Conservation (phyloP, 2,888 invertebrate species). For the Crematogaster levior region DNA sequence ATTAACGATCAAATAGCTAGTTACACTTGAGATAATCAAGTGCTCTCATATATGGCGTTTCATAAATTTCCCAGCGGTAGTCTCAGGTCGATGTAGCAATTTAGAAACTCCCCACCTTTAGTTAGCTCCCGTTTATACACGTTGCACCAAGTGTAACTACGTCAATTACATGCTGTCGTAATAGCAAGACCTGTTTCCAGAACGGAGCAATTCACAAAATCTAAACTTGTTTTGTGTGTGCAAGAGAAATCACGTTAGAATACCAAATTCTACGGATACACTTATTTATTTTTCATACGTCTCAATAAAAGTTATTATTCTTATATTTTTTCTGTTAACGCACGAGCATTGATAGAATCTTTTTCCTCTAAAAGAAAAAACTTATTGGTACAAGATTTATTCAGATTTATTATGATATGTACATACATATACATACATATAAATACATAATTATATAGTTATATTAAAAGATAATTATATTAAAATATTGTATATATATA, state of each 20-base stretch:
- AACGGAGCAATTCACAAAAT: background rate
- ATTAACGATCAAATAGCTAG: slow-evolving; percentile 26
- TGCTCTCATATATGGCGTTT: slow-evolving; percentile 30
- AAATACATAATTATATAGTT: no score
- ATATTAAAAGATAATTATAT: no score
- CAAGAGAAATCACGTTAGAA: background rate
- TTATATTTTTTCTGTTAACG: background rate
- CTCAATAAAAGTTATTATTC: background rate
- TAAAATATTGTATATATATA: no score
- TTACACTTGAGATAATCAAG: slow-evolving; percentile 45
- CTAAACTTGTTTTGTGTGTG: background rate
- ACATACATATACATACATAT: no score
- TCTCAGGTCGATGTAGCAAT: slow-evolving; percentile 43
- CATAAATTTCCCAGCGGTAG: slow-evolving; percentile 48
- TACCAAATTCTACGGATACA: background rate
- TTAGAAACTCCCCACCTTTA: slow-evolving; percentile 42
- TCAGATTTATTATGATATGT: background rate
- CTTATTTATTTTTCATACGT: no score
- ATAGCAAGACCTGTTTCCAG: background rate
- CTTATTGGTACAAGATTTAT: background rate
- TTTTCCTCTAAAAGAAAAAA: background rate
- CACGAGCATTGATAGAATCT: background rate
- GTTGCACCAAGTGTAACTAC: background rate
- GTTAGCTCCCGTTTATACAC: slow-evolving; percentile 14
- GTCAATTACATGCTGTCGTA: background rate